These are phyloP conservation scores for Iselma pallidipennis DNA, from an alignment of 2,888 invertebrate species.

Conservation along the genomic window DNA sequence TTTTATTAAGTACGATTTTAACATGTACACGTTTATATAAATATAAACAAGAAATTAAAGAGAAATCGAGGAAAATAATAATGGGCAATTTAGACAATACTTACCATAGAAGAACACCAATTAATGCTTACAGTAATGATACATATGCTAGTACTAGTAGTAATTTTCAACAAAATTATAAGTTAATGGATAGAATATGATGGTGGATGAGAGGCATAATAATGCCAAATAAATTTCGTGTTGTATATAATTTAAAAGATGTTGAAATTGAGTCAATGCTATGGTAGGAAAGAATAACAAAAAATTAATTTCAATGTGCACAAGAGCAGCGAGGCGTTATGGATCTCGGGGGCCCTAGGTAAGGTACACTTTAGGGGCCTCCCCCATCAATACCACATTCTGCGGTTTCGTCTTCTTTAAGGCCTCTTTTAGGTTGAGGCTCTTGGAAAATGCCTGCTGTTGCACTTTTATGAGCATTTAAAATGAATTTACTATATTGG, in stretches of 20 bases:
- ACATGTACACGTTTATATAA: constrained; percentile 69
- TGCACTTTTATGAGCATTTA: background rate
- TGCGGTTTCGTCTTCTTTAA: too few relatives aligned
- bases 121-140: constrained; percentile 50
- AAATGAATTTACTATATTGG: background rate
- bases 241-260: constrained; percentile 54
- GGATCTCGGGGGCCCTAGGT: too few relatives aligned
- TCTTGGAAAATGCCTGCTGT: too few relatives aligned
- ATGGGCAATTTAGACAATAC: constrained; percentile 22
- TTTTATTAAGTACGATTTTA: constrained; percentile 70
- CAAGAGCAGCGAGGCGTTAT: too few relatives aligned
- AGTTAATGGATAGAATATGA: constrained; percentile 51
- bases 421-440: too few relatives aligned
- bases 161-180: constrained; percentile 47
- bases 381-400: too few relatives aligned
- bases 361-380: too few relatives aligned
- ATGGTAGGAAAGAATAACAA: constrained; percentile 56
- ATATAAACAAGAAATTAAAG: constrained; percentile 57
- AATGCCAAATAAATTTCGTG: constrained; percentile 35
- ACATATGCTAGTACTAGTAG: constrained; percentile 47
- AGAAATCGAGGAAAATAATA: constrained; percentile 31
- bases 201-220: constrained; percentile 47
- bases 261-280: constrained; percentile 65
- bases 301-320: too few relatives aligned
- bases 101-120: constrained; percentile 34